Base-by-base conservation (phyloP, 2,888 invertebrate genomes). In the Drosophila anomelani region DNA sequence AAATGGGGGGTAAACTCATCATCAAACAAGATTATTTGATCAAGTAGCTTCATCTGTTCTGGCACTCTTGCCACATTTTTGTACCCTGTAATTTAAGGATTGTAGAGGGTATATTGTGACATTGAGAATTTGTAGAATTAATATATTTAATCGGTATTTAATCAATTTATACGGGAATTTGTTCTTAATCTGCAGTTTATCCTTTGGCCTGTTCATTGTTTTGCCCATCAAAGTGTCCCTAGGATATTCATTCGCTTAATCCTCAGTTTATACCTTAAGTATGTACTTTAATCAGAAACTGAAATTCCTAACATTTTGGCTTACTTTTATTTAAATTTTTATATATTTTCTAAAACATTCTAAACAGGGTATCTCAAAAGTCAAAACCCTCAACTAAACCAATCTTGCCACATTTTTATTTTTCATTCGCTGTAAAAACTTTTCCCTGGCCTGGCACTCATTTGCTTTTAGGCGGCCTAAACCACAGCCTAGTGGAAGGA, bases 11-110 rank as follows among this genome's bases (percentile, higher is more conserved):
- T 8, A 85, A 85, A 88, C 87, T 85, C 87, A 89, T 85, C 85
- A 81, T 85, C 85, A 87, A 85, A 85, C 85, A 80, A 89, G 89
- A 85, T 85, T 89, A 85, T 89, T 85, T 89, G 89, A 89, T 89
- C 85, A 84, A 80, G 73, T 69, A 66, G 67, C 72, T 49, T 63
- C 39, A 53, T 67, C 57, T 60, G 32, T 9, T 60, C n/a, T 15
- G 23, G 12, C 34, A 26, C 51, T 53, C 36, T 51, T 53, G 51
- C 23, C 36, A 36, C 51, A 53, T 23, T 36, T 36, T 36, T 3
- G 23, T 53, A 53, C 51, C 51, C 15, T 53, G 51, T 51, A 36
- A 6, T 15, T 10, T 0, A 9, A 5, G 15, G 3, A 15, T 20
- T 4, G 34, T 0, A 0, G 23, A 15, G 34, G 34, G 34, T 34